These are phyloP conservation scores for Collichthys lucidus DNA, from an alignment of 2,113 vertebrate species.

Conservation along the genomic window DNA sequence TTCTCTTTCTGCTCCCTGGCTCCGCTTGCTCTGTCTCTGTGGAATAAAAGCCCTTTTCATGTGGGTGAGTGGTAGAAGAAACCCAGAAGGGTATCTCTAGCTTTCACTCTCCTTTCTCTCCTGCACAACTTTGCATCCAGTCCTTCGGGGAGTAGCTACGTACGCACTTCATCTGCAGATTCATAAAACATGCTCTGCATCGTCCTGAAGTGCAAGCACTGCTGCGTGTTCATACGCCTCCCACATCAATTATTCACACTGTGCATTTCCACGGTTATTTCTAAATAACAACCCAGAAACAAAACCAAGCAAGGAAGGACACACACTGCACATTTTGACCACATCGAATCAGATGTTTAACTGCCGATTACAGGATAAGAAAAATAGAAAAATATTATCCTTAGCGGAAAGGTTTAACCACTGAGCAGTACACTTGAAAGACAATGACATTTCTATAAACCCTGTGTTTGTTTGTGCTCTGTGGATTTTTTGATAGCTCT, in stretches of 20 bases:
- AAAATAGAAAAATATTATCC: too few species aligned
- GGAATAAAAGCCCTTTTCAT: slow-evolving; percentile 64
- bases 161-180: slow-evolving; percentile 54
- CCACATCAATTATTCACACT: slow-evolving; percentile 41
- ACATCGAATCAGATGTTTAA: neutral
- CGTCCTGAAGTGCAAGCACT: slow-evolving; percentile 28
- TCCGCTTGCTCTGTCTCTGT: slow-evolving; percentile 43
- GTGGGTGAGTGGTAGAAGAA: slow-evolving; percentile 48
- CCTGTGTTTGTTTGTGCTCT: neutral
- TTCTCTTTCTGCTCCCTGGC: slow-evolving; percentile 7
- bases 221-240: neutral
- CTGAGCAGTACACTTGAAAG: neutral
- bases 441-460: neutral
- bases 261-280: slow-evolving; percentile 14
- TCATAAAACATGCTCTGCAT: slow-evolving; percentile 44
- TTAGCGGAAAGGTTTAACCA: neutral
- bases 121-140: slow-evolving; percentile 38
- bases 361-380: neutral
- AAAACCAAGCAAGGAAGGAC: neutral
- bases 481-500: too few species aligned
- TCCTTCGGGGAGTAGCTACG: slow-evolving; percentile 42
- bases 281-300: neutral
- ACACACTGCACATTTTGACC: neutral
- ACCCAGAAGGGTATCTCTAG: slow-evolving; percentile 19
- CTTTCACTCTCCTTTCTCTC: slow-evolving; percentile 3